A percentile compares a stretch with the other conserved stretches of the same genome.
Evolutionary conservation across 2,888 invertebrate genomes (phyloP).

Genomic region (Scaptodrosophila latifasciaeformis): DNA sequence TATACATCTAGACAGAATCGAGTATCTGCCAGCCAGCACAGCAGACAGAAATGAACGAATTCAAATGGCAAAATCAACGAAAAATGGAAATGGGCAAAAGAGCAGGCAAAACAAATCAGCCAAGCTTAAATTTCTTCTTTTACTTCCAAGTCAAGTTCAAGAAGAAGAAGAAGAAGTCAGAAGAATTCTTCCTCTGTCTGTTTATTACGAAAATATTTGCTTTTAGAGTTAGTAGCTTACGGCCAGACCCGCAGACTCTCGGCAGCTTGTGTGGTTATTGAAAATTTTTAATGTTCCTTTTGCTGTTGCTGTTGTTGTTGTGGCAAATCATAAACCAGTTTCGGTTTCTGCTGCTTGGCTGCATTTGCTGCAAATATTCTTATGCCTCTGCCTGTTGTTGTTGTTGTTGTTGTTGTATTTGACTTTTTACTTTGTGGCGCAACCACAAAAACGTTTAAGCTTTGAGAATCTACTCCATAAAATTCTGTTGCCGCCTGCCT

Average conservation of each 20-base stretch:
- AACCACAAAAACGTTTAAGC: slow-evolving; percentile 58
- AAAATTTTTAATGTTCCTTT: neutral
- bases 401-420: slow-evolving; percentile 28
- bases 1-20: neutral
- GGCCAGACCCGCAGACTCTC: too few relatives aligned
- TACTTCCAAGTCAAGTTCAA: slow-evolving; percentile 59
- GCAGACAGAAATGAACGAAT: slow-evolving; percentile 34
- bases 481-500: neutral
- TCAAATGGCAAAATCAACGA: slow-evolving; percentile 17
- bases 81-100: too few relatives aligned
- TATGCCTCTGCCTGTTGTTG: slow-evolving; percentile 6
- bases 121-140: slow-evolving; percentile 4
- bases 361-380: too few relatives aligned
- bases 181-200: slow-evolving; percentile 10
- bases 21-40: slow-evolving; percentile 5
- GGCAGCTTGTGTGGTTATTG: slow-evolving; percentile 6
- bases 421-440: slow-evolving; percentile 14
- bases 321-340: slow-evolving; percentile 49
- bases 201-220: slow-evolving; percentile 33
- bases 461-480: slow-evolving; percentile 11
- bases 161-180: slow-evolving; percentile 30
- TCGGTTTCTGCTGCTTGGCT: slow-evolving; percentile 20
- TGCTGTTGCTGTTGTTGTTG: slow-evolving; percentile 11
- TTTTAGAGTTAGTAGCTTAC: slow-evolving; percentile 9
- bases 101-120: slow-evolving; percentile 10